Base-by-base conservation (phyloP, 2,797 vertebrate species). In the Hirundo rustica region DNA sequence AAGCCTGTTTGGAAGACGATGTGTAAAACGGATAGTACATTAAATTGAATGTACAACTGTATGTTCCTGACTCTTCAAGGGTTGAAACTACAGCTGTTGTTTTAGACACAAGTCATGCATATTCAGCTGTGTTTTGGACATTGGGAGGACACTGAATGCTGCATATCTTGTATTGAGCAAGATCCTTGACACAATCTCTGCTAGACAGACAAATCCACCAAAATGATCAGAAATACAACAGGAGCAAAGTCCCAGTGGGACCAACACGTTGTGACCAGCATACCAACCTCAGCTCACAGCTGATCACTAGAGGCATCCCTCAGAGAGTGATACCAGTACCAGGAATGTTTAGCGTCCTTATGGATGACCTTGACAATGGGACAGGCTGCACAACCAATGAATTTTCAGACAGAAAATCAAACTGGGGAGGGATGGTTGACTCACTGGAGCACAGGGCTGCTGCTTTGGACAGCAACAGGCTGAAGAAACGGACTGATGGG, bases 241-340 rank as follows among this genome's bases (percentile, higher is more conserved):
- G 4, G 23, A 78, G 18, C 4, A 10, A 94, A 55, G 27, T 61
- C 13, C 13, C 4, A 12, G 18, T 0, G 2, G 13, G n/a, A 64
- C 22, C 23, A 80, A 7, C 0, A 1, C 1, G 0, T 48, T 60
- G 29, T 40, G 58, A 74, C 29, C 61, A 44, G n/a, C 16, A 38
- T 4, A 20, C 8, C 29, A 61, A 68, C 10, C 9, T 79, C 34
- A 72, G 23, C 23, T 68, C 18, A 27, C 36, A 57, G 27, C 13
- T 65, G 58, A 64, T 85, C 15, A 42, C 26, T 19, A 19, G 26
- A 22, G 13, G 10, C 13, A n/a, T 38, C 10, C 4, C 3, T 57
- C 27, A 61, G 42, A 29, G 38, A 32, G 57, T 30, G 34, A 44
- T 60, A 8, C 3, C 1, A 1, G 13, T 26, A 51, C 55, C 4